Evolutionary conservation across 2,113 vertebrate genomes (phyloP), one percentile per base, ranked within the genome.

Genomic region (Pipa parva): DNA sequence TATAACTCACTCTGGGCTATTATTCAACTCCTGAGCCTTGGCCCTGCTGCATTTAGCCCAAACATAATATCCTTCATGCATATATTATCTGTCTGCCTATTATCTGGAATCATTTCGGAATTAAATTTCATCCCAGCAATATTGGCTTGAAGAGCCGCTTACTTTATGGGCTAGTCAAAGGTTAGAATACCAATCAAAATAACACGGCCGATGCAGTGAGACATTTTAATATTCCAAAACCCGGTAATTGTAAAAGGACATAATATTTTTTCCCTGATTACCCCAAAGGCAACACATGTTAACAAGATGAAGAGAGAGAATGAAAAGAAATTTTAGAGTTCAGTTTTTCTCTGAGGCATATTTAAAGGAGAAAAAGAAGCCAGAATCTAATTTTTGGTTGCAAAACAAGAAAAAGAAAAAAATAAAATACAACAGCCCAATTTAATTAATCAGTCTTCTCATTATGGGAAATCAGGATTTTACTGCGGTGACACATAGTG

Each of bases 151-250:
- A 92, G 92, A 93, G 90, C 79, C 73, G 91, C 80, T 78, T 86
- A 87, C 90, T 91, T 90, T 89, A 88, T 94, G 89, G 88, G 84
- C 89, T 90, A 95, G 94, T 96, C 95, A 97, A 95, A 96, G 97
- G 95, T 98, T 99, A 98, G 92, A 90, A 97, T 97, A 95, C 91
- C 95, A 99, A 98, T 99, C 95, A 99, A 91, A 86, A 89, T 92
- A 90, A 90, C 87, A 88, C 81, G 85, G 90, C 83, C 92, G 91
- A 97, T 96, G 92, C 89, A 92, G 91, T 84, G 89, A 91, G 93
- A 95, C 92, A 92, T 94, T 97, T 97, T 98, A 95, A 98, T 97
- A 97, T 96, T 97, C 92, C 90, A 92, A 89, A 92, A 91, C 91
- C 90, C 88, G 85, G 92, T 97, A 94, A 97, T 97, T 96, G 91